Evolutionary conservation across 2,113 vertebrate species (phyloP), one percentile per base, ranked within the genome.

Genomic region (Lamprotornis superbus): DNA sequence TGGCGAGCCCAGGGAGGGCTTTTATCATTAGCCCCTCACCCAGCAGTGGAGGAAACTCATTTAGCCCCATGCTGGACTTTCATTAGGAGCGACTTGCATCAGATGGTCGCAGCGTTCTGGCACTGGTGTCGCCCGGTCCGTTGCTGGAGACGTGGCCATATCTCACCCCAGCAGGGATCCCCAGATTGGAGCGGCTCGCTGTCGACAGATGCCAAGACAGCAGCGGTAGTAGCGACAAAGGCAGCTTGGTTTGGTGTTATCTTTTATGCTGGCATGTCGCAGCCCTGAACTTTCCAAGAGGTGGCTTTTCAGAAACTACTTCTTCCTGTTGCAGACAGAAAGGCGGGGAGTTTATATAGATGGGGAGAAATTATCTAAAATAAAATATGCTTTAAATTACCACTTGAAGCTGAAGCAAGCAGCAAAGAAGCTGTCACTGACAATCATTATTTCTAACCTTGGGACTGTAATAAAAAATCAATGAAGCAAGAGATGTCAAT

Each of bases 61-160:
- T 99, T 99, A 99, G 99, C 99, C 99, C 99, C 99, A 99, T 99
- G 99, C 99, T 99, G 99, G 99, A 99, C 99, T 98, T 99, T 98
- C 99, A 99, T 99, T 99, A 99, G 99, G 98, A 99, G 98, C 98
- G 98, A 98, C 98, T 99, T 98, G 98, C 98, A 99, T 99, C 99
- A 99, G 99, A 99, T 99, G 99, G 98, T 98, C 98, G 92, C 97
- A 98, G 97, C 95, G 98, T 98, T 98, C 98, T 98, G 98, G 98
- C 98, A 97, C 97, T 85, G 94, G 98, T 98, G 97, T 97, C 76
- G 97, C 97, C 95, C 95, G 97, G 96, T 59, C 97, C 95, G 20
- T 96, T 87, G 88, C 40, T 94, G 97, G 98, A 97, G 98, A 98
- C 95, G 74, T 93, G 97, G 98, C 98, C 98, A 96, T 98, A 95